A percentile compares a stretch with the other conserved stretches of the same genome.
phyloP scores from a whole-genome alignment of 2,888 invertebrate genomes.

The Eretmocerus hayati region DNA sequence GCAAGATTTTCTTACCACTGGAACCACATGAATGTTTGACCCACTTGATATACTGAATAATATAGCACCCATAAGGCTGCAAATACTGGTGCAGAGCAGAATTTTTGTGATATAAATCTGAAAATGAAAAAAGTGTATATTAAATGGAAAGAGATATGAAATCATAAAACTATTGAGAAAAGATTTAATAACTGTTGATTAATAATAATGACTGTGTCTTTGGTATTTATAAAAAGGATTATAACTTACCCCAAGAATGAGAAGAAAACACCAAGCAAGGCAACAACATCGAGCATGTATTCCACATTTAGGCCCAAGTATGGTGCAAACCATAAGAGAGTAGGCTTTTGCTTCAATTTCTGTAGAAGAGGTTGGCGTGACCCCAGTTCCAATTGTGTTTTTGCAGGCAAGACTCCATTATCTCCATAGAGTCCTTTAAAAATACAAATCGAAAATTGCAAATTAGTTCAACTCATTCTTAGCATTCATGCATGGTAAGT shows the following conservation, averaged over 20 bases:
- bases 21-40: constrained; percentile 66
- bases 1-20: constrained; percentile 51
- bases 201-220: too few species aligned
- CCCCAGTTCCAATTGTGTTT: constrained; percentile 45
- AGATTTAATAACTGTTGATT: too few species aligned
- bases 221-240: constrained; percentile 5
- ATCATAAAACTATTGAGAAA: background rate
- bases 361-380: constrained; percentile 49
- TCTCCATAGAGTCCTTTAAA: constrained; percentile 71
- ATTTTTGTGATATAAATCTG: constrained; percentile 57
- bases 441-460: too few species aligned
- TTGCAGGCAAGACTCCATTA: constrained; percentile 65
- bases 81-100: constrained; percentile 57
- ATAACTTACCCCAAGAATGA: constrained; percentile 57
- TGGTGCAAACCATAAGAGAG: constrained; percentile 61
- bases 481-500: too few species aligned
- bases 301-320: constrained; percentile 59
- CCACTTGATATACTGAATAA: constrained; percentile 68
- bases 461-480: too few species aligned
- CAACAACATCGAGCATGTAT: constrained; percentile 62
- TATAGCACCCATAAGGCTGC: constrained; percentile 62
- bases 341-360: constrained; percentile 58
- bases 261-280: constrained; percentile 57
- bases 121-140: constrained; percentile 12
- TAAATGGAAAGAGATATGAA: background rate